phyloP scores from a whole-genome alignment of 1,140 invertebrate species.

The Vanessa atalanta region DNA sequence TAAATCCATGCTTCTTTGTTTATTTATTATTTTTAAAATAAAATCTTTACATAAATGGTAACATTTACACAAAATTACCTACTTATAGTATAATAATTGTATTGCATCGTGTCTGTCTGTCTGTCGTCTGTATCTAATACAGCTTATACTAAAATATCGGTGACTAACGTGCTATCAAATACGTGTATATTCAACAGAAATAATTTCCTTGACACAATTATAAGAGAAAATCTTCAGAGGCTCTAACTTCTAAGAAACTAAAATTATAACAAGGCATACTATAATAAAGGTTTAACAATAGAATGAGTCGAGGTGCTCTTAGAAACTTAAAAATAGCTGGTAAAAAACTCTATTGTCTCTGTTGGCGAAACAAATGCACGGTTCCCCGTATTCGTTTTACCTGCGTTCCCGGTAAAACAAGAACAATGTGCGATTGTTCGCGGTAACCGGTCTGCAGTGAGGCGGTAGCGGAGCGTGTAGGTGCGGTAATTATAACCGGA shows the following conservation, averaged over 20 bases:
- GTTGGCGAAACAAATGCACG: constrained; percentile 55
- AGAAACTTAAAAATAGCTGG: constrained; percentile 51
- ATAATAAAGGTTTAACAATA: constrained; percentile 50
- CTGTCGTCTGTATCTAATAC: too few species aligned
- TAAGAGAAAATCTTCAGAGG: constrained; percentile 28
- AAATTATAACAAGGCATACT: constrained; percentile 30
- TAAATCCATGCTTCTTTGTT: not conserved
- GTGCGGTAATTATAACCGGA: constrained; percentile 8
- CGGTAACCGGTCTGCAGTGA: constrained; percentile 10
- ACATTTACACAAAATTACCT: too few species aligned
- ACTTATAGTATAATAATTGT: too few species aligned
- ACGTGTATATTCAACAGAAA: constrained; percentile 11
- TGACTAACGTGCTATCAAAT: not conserved
- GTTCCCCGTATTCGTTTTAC: constrained; percentile 61
- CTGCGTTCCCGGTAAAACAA: constrained; percentile 58
- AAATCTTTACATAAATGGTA: not conserved
- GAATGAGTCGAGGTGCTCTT: constrained; percentile 42
- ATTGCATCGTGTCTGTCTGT: too few species aligned
- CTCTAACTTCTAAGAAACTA: constrained; percentile 24
- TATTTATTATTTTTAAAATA: not conserved
- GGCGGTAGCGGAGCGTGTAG: not conserved
- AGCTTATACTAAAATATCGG: not conserved
- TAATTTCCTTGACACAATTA: constrained; percentile 37
- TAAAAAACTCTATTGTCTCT: constrained; percentile 63
- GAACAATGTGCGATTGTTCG: constrained; percentile 67